Base-by-base conservation (phyloP, 2,888 invertebrate species). In the Ochropleura leucogaster region DNA sequence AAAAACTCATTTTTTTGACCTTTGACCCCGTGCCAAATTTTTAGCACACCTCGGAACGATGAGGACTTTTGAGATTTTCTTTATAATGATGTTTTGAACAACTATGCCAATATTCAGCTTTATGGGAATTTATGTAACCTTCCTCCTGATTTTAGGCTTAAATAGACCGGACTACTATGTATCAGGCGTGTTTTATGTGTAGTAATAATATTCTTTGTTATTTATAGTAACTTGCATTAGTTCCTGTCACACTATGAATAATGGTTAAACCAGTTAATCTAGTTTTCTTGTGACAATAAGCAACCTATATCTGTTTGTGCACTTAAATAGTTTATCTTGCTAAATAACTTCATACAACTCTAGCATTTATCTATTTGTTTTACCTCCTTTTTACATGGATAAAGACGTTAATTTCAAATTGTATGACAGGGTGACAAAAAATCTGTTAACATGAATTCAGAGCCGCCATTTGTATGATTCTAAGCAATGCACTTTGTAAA, bases 221-320 rank as follows among this genome's bases (percentile, higher is more conserved):
- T 65, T 67, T 46, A 81, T 16, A 47, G 20, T 64, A 12, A 55
- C 64, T 16, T 47, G 42, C 6, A 44, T 70, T 51, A 51, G 57
- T 62, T 79, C 20, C 68, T 64, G 72, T 16, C 40, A 30, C 59
- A 16, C 42, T 68, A 57, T 70, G 74, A 71, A 69, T 84, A 68
- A 75, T 67, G 10, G 4, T 18, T n/a, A 57, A 82, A 82, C 82
- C 51, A 69, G 82, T 76, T 67, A 57, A 44, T 76, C 82, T 57
- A 46, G 81, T 84, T 84, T 46, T 40, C 57, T 72, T 42, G 55
- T 20, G 44, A 76, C 80, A 82, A 80, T 68, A 74, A 76, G 16
- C 16, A 80, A 79, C 59, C 51, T 69, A 68, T 69, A 51, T 72
- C 14, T 46, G 46, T 76, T 51, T 64, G 46, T 67, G 47, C 62